Conservation (phyloP, 2,797 vertebrate genomes). For the Sebastes cheni region DNA sequence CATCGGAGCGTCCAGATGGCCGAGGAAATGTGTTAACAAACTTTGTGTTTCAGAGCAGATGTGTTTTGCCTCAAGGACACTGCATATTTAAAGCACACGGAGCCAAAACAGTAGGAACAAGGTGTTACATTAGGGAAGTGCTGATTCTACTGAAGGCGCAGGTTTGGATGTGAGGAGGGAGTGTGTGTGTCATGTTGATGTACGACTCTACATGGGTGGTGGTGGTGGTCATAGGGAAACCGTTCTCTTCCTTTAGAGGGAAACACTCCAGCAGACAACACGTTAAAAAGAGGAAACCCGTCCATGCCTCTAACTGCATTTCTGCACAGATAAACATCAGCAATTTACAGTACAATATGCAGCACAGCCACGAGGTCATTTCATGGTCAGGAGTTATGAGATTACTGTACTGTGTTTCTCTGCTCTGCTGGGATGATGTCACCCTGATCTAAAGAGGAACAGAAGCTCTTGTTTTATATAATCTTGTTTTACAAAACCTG, state of each 20-base stretch:
- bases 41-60: constrained; percentile 10
- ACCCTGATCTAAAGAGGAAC: neutral
- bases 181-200: neutral
- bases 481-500: too few relatives aligned
- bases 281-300: neutral
- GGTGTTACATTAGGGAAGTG: constrained; percentile 15
- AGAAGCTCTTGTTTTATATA: neutral
- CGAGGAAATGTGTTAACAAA: constrained; percentile 10
- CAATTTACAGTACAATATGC: neutral
- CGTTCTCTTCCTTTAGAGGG: neutral
- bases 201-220: neutral
- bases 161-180: neutral
- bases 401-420: neutral
- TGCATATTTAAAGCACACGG: neutral
- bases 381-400: neutral
- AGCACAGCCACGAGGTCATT: neutral
- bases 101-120: constrained; percentile 1
- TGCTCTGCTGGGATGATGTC: neutral
- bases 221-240: constrained; percentile 7
- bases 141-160: constrained; percentile 18
- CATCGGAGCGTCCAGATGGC: constrained; percentile 22
- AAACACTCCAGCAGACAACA: neutral
- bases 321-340: constrained; percentile 27
- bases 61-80: constrained; percentile 20
- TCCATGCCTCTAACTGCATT: neutral